Conservation (phyloP, 1,140 invertebrate genomes). For the Oryzaephilus surinamensis region DNA sequence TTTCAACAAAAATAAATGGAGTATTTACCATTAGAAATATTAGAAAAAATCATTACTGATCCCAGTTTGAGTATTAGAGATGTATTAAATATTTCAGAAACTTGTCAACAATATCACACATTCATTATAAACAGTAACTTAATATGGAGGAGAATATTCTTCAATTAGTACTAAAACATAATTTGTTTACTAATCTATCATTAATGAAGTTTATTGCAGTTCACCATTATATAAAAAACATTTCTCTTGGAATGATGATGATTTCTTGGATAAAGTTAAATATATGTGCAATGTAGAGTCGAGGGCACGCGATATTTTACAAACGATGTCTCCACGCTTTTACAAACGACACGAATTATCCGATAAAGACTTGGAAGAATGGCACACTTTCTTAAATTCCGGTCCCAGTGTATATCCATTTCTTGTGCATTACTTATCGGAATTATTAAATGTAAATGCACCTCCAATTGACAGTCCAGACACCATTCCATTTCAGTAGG, state of each 20-base stretch:
- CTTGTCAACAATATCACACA: not conserved
- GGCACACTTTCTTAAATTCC: slow-evolving; percentile 13
- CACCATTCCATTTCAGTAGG: slow-evolving; percentile 24
- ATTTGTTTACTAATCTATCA: not conserved
- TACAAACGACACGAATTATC: slow-evolving; percentile 23
- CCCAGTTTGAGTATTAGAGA: not conserved
- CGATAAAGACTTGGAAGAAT: slow-evolving; percentile 21
- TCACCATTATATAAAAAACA: slow-evolving; percentile 13
- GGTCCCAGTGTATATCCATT: slow-evolving; percentile 15
- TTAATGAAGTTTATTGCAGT: slow-evolving; percentile 15
- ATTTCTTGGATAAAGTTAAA: slow-evolving; percentile 16
- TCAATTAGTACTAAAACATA: slow-evolving; percentile 1
- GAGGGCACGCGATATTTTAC: slow-evolving; percentile 11
- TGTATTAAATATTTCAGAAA: slow-evolving; percentile 4
- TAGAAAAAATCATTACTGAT: slow-evolving; percentile 1
- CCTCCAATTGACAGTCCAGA: slow-evolving; percentile 21
- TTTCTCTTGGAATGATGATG: slow-evolving; percentile 10
- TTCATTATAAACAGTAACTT: not conserved
- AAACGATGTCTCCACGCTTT: slow-evolving; percentile 19
- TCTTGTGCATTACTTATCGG: slow-evolving; percentile 16
- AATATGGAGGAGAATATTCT: slow-evolving; percentile 5
- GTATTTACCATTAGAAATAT: slow-evolving; percentile 1
- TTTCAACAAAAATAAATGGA: too few relatives aligned
- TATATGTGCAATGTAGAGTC: slow-evolving; percentile 19
- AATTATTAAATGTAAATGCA: slow-evolving; percentile 16